phyloP scores from a whole-genome alignment of 2,113 vertebrate species.

The Eonycteris spelaea region DNA sequence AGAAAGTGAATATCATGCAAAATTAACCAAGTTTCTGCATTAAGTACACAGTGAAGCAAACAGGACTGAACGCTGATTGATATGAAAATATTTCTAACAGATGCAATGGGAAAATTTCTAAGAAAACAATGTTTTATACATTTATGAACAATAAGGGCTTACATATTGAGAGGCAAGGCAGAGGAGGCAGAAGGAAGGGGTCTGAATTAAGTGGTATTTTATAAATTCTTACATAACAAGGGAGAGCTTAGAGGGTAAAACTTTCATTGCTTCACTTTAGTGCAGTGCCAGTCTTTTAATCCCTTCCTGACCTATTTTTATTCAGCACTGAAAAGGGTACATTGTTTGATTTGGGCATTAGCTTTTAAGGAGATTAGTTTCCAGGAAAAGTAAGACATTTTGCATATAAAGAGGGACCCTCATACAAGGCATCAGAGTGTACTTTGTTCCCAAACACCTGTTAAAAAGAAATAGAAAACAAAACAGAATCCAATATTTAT shows the following conservation, averaged over 20 bases:
- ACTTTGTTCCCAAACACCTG: slow-evolving; percentile 3
- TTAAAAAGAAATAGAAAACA: not conserved
- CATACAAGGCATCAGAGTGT: not conserved
- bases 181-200: not conserved
- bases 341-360: slow-evolving; percentile 64
- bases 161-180: not conserved
- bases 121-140: slow-evolving; percentile 2
- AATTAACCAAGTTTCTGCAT: not conserved
- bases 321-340: slow-evolving; percentile 48
- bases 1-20: not conserved
- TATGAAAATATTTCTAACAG: not conserved
- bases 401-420: slow-evolving; percentile 30
- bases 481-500: slow-evolving; percentile 25
- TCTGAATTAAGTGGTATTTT: slow-evolving; percentile 34
- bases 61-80: not conserved
- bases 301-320: slow-evolving; percentile 63
- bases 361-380: slow-evolving; percentile 74
- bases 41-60: not conserved
- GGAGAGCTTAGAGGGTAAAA: not conserved
- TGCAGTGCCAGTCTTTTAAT: slow-evolving; percentile 60
- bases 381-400: slow-evolving; percentile 64
- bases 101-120: not conserved
- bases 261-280: not conserved
- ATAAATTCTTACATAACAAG: slow-evolving; percentile 43
- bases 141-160: not conserved